Base-by-base conservation (phyloP, 2,797 vertebrate genomes). In the Schizopygopsis pylzovi region DNA sequence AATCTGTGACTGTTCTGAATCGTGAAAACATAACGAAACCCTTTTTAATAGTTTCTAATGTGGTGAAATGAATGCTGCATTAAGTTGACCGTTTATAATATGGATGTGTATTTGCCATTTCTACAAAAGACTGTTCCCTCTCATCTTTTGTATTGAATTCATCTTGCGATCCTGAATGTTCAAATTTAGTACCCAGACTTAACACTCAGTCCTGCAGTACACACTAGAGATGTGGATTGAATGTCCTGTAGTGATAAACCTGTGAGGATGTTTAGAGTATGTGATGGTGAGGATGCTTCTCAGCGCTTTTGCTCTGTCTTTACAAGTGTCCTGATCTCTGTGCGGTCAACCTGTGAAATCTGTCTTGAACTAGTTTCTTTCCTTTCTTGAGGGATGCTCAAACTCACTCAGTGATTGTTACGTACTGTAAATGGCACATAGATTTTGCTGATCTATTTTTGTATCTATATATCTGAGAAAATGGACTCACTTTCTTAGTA, bases 381-480 rank as follows among this genome's bases (percentile, higher is more conserved):
- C 72, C 77, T 81, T 67, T 92, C 86, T 91, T 87, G 85, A 91
- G 87, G 90, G 86, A 93, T 88, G n/a, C 73, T 85, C 82, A 79
- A 85, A 88, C 45, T 71, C 89, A 86, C 81, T 89, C 92, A 82
- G 89, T 89, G 86, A 93, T 91, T 93, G 93, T 93, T 89, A 86
- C 54, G 88, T 88, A 85, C 88, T 90, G 85, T 89, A 89, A 85
- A 89, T 90, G 92, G 93, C 94, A 83, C 93, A 93, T 88, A 92
- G 91, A 93, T 93, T 94, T 95, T 94, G 93, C 90, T 88, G 90
- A 94, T 92, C 92, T 95, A 95, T 95, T 95, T 96, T 95, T 95
- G 89, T 95, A 95, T 92, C 85, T 82, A 88, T 87, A 70, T 81
- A 87, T 71, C 39, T 33, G 70, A 86, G 54, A 37, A 86, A 82